These are phyloP conservation scores for Acridotheres tristis DNA, from an alignment of 2,797 vertebrate species.

Conservation along the genomic window DNA sequence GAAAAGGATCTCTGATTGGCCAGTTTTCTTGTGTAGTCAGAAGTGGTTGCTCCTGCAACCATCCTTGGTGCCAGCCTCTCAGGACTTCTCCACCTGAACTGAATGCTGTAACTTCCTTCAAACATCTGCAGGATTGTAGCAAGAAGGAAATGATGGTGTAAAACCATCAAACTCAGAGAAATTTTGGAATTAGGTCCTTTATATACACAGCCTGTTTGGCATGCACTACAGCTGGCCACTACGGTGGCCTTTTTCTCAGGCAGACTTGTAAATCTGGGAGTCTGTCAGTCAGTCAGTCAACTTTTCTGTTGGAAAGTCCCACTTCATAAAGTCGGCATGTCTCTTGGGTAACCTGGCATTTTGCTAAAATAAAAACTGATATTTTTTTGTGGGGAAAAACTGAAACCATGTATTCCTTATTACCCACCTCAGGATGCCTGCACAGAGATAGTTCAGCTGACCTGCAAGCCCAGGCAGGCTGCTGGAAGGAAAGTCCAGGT, in stretches of 20 bases:
- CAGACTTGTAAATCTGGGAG: not conserved
- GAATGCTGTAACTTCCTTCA: not conserved
- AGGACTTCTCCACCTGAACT: accelerated
- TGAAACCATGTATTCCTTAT: not conserved
- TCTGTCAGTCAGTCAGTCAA: not conserved
- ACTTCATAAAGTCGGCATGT: not conserved
- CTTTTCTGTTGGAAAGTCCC: not conserved
- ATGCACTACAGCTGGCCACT: not conserved
- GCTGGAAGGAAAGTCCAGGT: not conserved
- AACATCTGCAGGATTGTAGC: not conserved
- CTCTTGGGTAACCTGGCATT: not conserved
- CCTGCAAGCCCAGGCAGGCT: not conserved
- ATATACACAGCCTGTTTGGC: not conserved
- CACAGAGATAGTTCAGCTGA: not conserved
- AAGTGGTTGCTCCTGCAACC: not conserved
- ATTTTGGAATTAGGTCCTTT: not conserved
- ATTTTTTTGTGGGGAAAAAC: not conserved
- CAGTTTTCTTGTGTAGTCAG: not conserved
- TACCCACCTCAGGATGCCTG: not conserved
- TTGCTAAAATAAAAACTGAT: not conserved
- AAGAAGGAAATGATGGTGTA: not conserved
- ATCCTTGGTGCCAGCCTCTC: not conserved
- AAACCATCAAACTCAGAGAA: not conserved
- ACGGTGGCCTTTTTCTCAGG: not conserved
- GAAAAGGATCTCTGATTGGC: not conserved